Conservation (phyloP, 2,888 invertebrate genomes). For the Harpalus rubripes region DNA sequence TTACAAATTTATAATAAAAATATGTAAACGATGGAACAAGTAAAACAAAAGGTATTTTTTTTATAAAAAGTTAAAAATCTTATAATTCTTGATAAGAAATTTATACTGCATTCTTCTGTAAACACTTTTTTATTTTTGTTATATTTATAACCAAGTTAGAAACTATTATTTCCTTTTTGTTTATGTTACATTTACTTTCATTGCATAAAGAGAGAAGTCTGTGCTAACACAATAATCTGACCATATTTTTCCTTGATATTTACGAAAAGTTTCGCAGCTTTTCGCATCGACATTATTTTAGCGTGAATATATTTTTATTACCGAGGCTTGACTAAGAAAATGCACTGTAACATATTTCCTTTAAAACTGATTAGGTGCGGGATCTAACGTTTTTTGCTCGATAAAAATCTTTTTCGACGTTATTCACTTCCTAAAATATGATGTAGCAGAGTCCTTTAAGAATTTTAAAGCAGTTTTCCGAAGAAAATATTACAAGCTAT, state of each 20-base stretch:
- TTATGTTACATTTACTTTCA: conserved; percentile 32
- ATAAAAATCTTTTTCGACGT: conserved; percentile 25
- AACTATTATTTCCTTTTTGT: conserved; percentile 17
- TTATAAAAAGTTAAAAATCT: neutral
- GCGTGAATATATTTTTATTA: conserved; percentile 63
- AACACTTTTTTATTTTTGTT: neutral
- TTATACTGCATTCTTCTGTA: neutral
- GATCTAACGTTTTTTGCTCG: neutral
- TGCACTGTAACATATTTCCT: conserved; percentile 50
- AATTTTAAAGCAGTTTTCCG: neutral
- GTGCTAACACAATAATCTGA: conserved; percentile 61
- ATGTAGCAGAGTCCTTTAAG: neutral
- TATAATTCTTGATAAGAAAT: neutral
- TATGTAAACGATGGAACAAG: neutral
- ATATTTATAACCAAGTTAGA: conserved; percentile 7
- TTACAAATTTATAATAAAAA: neutral
- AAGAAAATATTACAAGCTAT: neutral
- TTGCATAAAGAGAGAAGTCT: conserved; percentile 20
- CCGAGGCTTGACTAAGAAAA: conserved; percentile 45
- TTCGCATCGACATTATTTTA: conserved; percentile 53
- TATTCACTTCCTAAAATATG: neutral
- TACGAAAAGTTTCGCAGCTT: conserved; percentile 54
- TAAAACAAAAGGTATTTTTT: neutral
- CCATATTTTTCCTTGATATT: conserved; percentile 63
- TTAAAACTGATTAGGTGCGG: conserved; percentile 26